A percentile compares a stretch with the other conserved stretches of the same genome.
These are phyloP conservation scores for Hemibagrus wyckioides DNA, from an alignment of 2,113 vertebrate genomes.

Conservation along the genomic window DNA sequence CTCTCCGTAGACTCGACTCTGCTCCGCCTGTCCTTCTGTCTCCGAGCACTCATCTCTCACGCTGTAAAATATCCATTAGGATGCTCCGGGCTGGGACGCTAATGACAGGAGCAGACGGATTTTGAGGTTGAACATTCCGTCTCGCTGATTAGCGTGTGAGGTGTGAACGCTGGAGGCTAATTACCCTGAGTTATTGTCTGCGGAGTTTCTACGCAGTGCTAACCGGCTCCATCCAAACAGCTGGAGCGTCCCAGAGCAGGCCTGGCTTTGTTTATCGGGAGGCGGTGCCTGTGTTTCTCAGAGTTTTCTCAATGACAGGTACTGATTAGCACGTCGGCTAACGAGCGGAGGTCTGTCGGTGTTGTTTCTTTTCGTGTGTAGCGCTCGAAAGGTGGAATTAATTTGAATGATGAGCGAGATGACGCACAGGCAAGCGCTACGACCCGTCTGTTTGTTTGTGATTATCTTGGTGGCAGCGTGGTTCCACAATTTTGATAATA, in stretches of 20 bases:
- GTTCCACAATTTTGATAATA: background rate
- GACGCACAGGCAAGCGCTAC: constrained; percentile 54
- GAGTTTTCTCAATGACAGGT: constrained; percentile 69
- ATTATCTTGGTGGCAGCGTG: background rate
- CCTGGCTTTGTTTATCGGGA: constrained; percentile 40
- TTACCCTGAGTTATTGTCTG: constrained; percentile 59
- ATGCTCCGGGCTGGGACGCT: constrained; percentile 38
- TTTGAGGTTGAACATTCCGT: constrained; percentile 40
- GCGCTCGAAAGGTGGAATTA: constrained; percentile 69
- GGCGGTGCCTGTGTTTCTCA: constrained; percentile 53
- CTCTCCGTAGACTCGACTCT: background rate
- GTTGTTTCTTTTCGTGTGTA: constrained; percentile 50
- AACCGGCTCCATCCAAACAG: constrained; percentile 50
- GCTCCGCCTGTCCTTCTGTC: constrained; percentile 21
- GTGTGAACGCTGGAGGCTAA: constrained; percentile 62
- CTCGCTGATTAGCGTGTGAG: constrained; percentile 47
- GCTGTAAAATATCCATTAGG: constrained; percentile 45
- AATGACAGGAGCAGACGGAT: constrained; percentile 53
- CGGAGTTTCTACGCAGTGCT: constrained; percentile 45
- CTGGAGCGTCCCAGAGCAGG: constrained; percentile 4
- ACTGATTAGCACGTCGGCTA: constrained; percentile 67
- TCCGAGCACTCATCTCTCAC: constrained; percentile 11
- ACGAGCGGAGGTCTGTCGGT: constrained; percentile 71
- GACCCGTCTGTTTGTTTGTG: constrained; percentile 13
- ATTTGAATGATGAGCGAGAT: constrained; percentile 70